Evolutionary conservation across 2,888 invertebrate species (phyloP).

Genomic region (Odiellus spinosus): DNA sequence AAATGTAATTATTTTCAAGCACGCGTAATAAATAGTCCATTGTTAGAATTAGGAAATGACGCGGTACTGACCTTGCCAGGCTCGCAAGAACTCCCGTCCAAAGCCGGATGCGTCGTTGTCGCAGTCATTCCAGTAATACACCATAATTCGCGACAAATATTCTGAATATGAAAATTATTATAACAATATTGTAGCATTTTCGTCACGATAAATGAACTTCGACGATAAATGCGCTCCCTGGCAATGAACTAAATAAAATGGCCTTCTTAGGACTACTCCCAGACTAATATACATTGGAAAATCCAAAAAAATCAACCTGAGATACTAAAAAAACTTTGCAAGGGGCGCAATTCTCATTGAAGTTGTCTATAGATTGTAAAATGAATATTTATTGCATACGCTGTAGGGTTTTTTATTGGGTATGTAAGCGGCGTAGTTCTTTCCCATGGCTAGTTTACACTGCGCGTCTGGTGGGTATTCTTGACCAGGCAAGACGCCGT

Average conservation of each 20-base stretch:
- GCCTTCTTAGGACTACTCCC: too few species aligned
- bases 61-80: not conserved
- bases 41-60: too few species aligned
- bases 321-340: too few species aligned
- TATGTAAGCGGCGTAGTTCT: conserved; percentile 23
- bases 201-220: too few species aligned
- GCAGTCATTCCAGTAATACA: not conserved
- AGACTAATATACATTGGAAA: too few species aligned
- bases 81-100: not conserved
- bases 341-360: too few species aligned
- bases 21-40: too few species aligned
- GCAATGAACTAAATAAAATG: too few species aligned
- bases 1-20: too few species aligned
- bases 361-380: too few species aligned
- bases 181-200: not conserved
- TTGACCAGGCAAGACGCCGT: conserved; percentile 23
- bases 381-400: conserved; percentile 20
- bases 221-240: too few species aligned
- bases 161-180: not conserved
- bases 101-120: not conserved
- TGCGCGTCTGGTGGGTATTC: conserved; percentile 24
- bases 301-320: too few species aligned
- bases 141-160: not conserved
- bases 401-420: conserved; percentile 25
- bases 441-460: conserved; percentile 25